Conservation (phyloP, 2,888 invertebrate genomes). For the Entomobrya multifasciata region DNA sequence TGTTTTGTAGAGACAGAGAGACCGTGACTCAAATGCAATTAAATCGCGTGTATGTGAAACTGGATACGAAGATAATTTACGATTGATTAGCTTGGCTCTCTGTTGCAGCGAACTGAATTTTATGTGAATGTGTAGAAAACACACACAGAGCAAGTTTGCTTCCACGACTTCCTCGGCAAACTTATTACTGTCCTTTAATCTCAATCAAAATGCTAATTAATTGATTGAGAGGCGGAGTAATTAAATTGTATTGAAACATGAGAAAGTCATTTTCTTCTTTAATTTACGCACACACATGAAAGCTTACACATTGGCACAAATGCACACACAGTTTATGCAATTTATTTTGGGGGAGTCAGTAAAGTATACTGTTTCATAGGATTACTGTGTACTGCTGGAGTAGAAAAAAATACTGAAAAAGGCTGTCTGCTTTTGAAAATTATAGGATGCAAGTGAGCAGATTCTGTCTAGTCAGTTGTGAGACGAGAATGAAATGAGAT, state of each 20-base stretch:
- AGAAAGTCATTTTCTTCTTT: constrained; percentile 56
- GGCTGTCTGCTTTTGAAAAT: too few relatives aligned
- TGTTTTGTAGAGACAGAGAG: too few relatives aligned
- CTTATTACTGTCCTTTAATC: constrained; percentile 52
- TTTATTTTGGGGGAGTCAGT: too few relatives aligned
- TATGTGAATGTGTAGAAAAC: too few relatives aligned
- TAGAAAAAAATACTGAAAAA: too few relatives aligned
- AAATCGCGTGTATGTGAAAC: not conserved
- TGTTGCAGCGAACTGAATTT: not conserved
- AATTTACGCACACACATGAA: constrained; percentile 43
- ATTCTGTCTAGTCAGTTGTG: too few relatives aligned
- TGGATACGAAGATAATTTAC: constrained; percentile 31
- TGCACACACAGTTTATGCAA: not conserved
- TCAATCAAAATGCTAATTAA: constrained; percentile 70
- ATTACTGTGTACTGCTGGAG: too few relatives aligned
- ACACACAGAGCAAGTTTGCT: too few relatives aligned
- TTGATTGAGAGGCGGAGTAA: constrained; percentile 63
- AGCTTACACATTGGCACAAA: too few relatives aligned
- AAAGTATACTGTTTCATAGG: too few relatives aligned
- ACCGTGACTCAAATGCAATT: too few relatives aligned
- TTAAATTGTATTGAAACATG: constrained; percentile 64
- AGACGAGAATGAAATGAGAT: constrained; percentile 32
- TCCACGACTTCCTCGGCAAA: not conserved
- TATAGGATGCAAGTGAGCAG: too few relatives aligned
- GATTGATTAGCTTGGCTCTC: constrained; percentile 6